Percentiles rank a stretch among this genome's conserved stretches.
Conservation (phyloP, 2,113 vertebrate species). For the Salvator merianae region DNA sequence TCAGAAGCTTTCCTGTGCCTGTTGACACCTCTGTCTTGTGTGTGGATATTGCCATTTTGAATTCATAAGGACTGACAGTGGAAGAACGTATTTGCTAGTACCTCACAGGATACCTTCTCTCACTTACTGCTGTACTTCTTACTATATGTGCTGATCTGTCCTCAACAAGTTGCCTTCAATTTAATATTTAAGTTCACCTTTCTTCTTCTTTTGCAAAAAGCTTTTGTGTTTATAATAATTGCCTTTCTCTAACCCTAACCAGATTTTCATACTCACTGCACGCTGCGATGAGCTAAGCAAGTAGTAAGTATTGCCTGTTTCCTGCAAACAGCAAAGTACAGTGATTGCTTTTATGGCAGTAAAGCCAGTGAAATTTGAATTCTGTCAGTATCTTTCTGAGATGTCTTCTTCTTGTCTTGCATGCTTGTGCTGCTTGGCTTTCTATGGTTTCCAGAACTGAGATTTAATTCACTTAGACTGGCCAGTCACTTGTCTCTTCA, state of each 20-base stretch:
- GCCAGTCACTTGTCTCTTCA: background rate
- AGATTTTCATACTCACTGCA: conserved; percentile 41
- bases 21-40: background rate
- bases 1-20: background rate
- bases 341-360: background rate
- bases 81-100: background rate
- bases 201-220: background rate
- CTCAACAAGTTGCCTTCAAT: background rate
- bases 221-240: conserved; percentile 16
- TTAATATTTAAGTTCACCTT: background rate
- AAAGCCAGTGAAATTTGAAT: background rate
- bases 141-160: background rate
- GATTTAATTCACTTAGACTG: background rate
- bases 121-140: background rate
- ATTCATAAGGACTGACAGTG: background rate
- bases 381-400: background rate
- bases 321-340: background rate
- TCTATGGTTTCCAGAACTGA: background rate
- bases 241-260: conserved; percentile 35
- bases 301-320: conserved; percentile 35
- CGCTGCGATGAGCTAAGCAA: conserved; percentile 46
- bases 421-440: conserved; percentile 33
- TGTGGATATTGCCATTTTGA: background rate
- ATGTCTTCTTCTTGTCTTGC: background rate
- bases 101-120: background rate